Percentiles rank a stretch among this genome's conserved stretches.
phyloP scores from a whole-genome alignment of 2,888 invertebrate species.

The Deilephila elpenor region DNA sequence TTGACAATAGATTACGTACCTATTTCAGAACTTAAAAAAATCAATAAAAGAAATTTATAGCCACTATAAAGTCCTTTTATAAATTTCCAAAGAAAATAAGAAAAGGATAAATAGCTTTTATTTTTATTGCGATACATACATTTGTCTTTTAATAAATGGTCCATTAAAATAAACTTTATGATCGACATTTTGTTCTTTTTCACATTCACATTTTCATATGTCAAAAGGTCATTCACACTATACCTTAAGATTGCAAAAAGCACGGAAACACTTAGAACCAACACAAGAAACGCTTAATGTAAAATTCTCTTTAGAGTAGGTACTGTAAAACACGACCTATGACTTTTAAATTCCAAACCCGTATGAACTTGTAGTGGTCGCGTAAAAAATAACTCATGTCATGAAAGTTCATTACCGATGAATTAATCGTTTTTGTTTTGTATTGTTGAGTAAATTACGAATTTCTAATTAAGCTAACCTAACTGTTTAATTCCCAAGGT shows the following conservation, averaged over 20 bases:
- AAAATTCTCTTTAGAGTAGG: too few species aligned
- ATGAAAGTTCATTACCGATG: neutral
- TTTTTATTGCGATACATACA: neutral
- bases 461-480: neutral
- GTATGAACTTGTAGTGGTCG: neutral
- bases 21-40: too few species aligned
- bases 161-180: neutral
- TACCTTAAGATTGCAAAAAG: neutral
- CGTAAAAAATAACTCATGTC: slow-evolving; percentile 3
- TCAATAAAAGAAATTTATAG: too few species aligned
- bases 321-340: neutral
- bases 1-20: too few species aligned
- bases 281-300: neutral
- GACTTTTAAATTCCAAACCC: slow-evolving; percentile 9
- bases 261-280: neutral
- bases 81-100: neutral
- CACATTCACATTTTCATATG: neutral
- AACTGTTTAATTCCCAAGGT: slow-evolving; percentile 1
- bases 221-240: neutral
- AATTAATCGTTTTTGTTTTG: neutral
- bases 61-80: too few species aligned
- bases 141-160: neutral
- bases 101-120: neutral
- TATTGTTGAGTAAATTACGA: slow-evolving; percentile 1
- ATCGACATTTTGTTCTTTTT: neutral